Evolutionary conservation across 2,797 vertebrate species (phyloP), one percentile per base, ranked within the genome.

Genomic region (Philypnodon macrostomus): DNA sequence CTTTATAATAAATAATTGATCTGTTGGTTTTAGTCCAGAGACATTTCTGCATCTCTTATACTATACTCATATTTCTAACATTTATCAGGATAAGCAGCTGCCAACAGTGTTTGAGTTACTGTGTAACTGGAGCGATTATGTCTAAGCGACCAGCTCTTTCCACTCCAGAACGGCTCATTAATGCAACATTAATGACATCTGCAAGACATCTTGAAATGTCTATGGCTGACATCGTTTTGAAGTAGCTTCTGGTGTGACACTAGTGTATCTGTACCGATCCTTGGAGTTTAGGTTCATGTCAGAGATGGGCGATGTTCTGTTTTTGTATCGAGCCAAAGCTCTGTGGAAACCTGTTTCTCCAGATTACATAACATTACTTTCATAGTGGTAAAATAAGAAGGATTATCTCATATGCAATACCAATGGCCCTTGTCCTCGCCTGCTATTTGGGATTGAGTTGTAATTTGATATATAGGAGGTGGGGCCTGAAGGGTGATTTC

Each of bases 141-240:
- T 63, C 56, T 37, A 50, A 37, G 33, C 50, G 42, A 60, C 70
- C 55, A 63, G 71, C 62, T 51, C 41, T 68, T 67, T 35, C 49
- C 64, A 61, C 57, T 53, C 53, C 19, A 6, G 70, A 69, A 77
- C 65, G 58, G 45, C 34, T 67, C 51, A 68, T 78, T 59, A 73
- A 79, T 88, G 47, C 84, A 85, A 84, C 58, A 75, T 86, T 80
- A 66, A 86, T 79, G 80, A 67, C 77, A 77, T 71, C 64, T 68
- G 63, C 26, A 30, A 44, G 71, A 69, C 58, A 77, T 64, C 70
- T 55, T 26, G 16, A 23, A 37, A 50, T 35, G 56, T 67, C 75
- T 66, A 55, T 32, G 51, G 55, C 51, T 24, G 52, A 34, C 47
- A 34, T 71, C 15, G 11, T 65, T 70, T 60, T 38, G 9, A 54